A percentile compares a stretch with the other conserved stretches of the same genome.
Evolutionary conservation across 2,113 vertebrate genomes (phyloP).

Genomic region (Cynoglossus semilaevis): DNA sequence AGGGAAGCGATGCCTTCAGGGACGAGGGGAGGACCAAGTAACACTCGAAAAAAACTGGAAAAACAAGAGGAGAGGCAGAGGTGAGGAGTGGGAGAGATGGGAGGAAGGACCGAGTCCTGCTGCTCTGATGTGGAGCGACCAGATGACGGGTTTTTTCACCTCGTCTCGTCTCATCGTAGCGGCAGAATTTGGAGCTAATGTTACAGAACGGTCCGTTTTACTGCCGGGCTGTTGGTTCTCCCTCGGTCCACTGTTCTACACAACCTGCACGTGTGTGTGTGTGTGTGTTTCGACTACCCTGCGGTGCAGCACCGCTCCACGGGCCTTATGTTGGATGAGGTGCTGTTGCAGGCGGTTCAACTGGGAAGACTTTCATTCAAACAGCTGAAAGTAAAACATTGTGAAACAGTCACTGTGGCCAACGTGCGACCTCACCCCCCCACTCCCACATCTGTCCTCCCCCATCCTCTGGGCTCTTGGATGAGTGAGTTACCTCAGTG

Average conservation of each 20-base stretch:
- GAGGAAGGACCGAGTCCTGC: slow-evolving; percentile 68
- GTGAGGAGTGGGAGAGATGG: slow-evolving; percentile 37
- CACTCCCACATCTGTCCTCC: slow-evolving; percentile 6
- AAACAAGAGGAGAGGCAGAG: slow-evolving; percentile 46
- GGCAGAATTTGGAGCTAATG: slow-evolving; percentile 83
- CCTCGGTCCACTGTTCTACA: slow-evolving; percentile 1
- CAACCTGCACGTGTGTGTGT: too few relatives aligned
- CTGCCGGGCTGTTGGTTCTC: slow-evolving; percentile 18
- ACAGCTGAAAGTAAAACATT: slow-evolving; percentile 34
- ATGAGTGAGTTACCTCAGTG: slow-evolving; percentile 45
- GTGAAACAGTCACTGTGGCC: slow-evolving; percentile 35
- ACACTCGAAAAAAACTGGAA: slow-evolving; percentile 47
- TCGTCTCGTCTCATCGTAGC: too few relatives aligned
- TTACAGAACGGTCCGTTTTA: slow-evolving; percentile 62
- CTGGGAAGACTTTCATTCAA: slow-evolving; percentile 22
- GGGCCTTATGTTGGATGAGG: slow-evolving; percentile 10
- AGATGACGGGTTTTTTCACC: slow-evolving; percentile 58
- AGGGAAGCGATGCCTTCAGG: slow-evolving; percentile 19
- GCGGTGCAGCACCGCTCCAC: slow-evolving; percentile 10
- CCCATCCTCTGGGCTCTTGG: too few relatives aligned
- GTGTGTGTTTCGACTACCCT: slow-evolving; percentile 9
- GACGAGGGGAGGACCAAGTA: slow-evolving; percentile 34
- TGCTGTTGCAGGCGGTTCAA: slow-evolving; percentile 30
- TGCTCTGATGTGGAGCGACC: slow-evolving; percentile 72
- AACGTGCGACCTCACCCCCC: slow-evolving; percentile 30